phyloP scores from a whole-genome alignment of 1,140 invertebrate species.

The Mercenaria mercenaria region DNA sequence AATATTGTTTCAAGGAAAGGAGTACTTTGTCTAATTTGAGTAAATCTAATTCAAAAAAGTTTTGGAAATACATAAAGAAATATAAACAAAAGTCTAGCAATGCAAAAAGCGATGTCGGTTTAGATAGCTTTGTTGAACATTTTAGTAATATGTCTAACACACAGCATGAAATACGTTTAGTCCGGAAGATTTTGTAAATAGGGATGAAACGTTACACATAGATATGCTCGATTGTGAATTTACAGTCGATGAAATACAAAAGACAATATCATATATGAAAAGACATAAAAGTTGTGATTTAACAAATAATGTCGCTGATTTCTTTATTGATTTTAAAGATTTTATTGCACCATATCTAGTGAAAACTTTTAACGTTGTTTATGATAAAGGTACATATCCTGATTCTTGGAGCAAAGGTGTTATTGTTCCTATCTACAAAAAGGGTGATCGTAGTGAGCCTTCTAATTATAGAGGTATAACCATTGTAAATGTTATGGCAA shows the following conservation, averaged over 20 bases:
- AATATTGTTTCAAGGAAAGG: neutral
- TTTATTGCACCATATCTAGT: conserved; percentile 25
- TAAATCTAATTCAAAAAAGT: neutral
- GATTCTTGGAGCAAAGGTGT: conserved; percentile 24
- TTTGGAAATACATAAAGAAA: conserved; percentile 5
- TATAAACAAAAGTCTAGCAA: neutral
- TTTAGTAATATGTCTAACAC: neutral
- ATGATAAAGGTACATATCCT: neutral
- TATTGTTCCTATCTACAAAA: neutral
- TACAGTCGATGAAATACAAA: neutral
- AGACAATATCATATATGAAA: neutral
- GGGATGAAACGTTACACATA: neutral
- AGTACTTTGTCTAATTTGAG: neutral
- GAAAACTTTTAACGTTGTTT: conserved; percentile 12
- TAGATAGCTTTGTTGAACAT: neutral
- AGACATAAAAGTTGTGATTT: neutral
- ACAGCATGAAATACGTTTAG: neutral
- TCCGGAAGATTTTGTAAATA: neutral
- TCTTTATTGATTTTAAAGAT: conserved; percentile 26
- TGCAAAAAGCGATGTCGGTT: neutral
- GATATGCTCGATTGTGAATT: neutral
- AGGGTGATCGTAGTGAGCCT: neutral
- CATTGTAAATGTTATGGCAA: neutral
- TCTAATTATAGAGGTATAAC: conserved; percentile 1
- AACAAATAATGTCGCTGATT: conserved; percentile 14